Evolutionary conservation across 2,113 vertebrate genomes (phyloP).

Genomic region (Daubentonia madagascariensis): DNA sequence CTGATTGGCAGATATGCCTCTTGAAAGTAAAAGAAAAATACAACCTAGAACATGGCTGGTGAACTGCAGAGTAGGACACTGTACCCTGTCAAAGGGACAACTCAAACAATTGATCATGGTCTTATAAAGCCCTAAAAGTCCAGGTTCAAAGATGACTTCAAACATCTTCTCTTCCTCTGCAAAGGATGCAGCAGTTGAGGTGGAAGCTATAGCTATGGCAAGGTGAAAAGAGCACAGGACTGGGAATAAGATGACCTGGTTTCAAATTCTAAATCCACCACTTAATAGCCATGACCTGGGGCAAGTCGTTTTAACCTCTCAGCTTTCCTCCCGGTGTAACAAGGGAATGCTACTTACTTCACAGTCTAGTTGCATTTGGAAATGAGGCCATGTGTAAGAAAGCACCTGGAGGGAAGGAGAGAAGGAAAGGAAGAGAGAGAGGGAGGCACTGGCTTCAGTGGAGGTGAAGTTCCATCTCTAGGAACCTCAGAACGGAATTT

Average conservation of each 20-base stretch:
- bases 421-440: not conserved
- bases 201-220: not conserved
- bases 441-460: not conserved
- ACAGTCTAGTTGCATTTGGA: slow-evolving; percentile 24
- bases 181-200: not conserved
- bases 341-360: slow-evolving; percentile 6
- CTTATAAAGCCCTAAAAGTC: not conserved
- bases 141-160: not conserved
- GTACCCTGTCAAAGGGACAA: not conserved
- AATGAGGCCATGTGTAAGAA: not conserved
- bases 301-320: slow-evolving; percentile 36
- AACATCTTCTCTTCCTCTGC: not conserved
- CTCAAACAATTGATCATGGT: not conserved
- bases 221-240: not conserved
- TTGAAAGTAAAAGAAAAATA: not conserved
- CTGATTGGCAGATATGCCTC: not conserved
- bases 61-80: not conserved
- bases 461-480: not conserved
- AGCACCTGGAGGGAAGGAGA: not conserved
- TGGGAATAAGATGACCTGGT: slow-evolving; percentile 27
- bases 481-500: slow-evolving; percentile 35
- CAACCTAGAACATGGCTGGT: not conserved
- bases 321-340: not conserved
- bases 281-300: slow-evolving; percentile 42
- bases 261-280: slow-evolving; percentile 48